Base-by-base conservation (phyloP, 2,888 invertebrate species). In the Pecten maximus region DNA sequence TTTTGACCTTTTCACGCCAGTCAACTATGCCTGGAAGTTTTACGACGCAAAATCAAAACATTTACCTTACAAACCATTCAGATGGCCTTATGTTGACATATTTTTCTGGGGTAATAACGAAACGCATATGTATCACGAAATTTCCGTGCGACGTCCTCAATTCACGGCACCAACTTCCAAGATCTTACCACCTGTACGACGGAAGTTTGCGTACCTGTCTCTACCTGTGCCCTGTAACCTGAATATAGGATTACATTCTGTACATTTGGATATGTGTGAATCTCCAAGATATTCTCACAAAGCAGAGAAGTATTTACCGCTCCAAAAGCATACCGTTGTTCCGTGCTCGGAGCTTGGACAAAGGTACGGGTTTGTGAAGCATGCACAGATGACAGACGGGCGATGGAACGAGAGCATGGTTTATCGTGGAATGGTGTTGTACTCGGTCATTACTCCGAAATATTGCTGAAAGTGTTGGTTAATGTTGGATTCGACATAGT, bases 11-110 rank as follows among this genome's bases (percentile, higher is more conserved):
- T 87, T 89, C 23, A 50, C 91, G 15, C 92, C 91, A 1, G 15
- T 23, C 6, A 89, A 91, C 40, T 89, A 89, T 48, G 92, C 93
- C 54, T 94, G 94, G 94, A 94, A 94, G 90, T 92, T 94, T 40
- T 94, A 50, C 40, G 88, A 88, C 40, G 88, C 87, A 87, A 40
- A 10, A 35, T 74, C 74, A 2, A 74, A 74, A 74, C 35, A 35
- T 35, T 35, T 74, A 35, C 74, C 74, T 35, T 74, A 74, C 28
- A 74, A 74, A 35, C 74, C 74, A 10, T 74, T 74, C 12, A 6
- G 74, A 28, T 94, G 94, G 94, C 94, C 94, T 12, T 94, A 91
- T 90, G 88, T 94, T 35, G 94, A 94, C 48, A 92, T 94, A 23
- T 93, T 93, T 88, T 90, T 92, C 86, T 94, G 90, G 88, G 40